phyloP scores from a whole-genome alignment of 2,113 vertebrate species.

The Microcebus lehilahytsara region DNA sequence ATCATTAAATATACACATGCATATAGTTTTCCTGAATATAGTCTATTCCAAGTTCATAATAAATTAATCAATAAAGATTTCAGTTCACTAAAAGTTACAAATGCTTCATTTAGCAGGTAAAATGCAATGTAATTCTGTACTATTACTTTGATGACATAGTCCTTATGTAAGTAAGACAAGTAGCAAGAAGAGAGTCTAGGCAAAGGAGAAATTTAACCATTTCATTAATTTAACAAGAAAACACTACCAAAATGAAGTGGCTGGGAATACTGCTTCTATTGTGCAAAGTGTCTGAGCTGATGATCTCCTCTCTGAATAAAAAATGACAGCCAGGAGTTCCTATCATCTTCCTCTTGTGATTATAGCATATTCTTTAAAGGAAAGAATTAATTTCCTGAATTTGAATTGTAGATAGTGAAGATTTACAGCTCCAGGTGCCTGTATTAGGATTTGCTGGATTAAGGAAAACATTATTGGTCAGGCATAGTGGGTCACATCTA shows the following conservation, averaged over 20 bases:
- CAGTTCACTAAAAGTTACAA: constrained; percentile 42
- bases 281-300: not conserved
- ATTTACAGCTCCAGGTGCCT: constrained; percentile 76
- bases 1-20: not conserved
- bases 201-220: not conserved
- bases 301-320: not conserved
- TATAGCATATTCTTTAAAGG: constrained; percentile 15
- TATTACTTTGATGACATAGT: not conserved
- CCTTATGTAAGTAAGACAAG: not conserved
- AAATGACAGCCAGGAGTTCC: not conserved
- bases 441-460: constrained; percentile 29
- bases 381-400: constrained; percentile 28
- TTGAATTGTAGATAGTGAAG: constrained; percentile 30
- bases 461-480: not conserved
- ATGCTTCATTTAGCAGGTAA: not conserved
- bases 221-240: constrained; percentile 20
- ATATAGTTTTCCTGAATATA: not conserved
- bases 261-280: not conserved
- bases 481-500: too few species aligned
- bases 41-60: not conserved
- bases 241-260: not conserved
- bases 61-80: constrained; percentile 7
- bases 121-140: not conserved
- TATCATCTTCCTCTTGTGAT: not conserved
- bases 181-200: not conserved